Conservation (phyloP, 1,140 invertebrate genomes). For the Globodera rostochiensis region DNA sequence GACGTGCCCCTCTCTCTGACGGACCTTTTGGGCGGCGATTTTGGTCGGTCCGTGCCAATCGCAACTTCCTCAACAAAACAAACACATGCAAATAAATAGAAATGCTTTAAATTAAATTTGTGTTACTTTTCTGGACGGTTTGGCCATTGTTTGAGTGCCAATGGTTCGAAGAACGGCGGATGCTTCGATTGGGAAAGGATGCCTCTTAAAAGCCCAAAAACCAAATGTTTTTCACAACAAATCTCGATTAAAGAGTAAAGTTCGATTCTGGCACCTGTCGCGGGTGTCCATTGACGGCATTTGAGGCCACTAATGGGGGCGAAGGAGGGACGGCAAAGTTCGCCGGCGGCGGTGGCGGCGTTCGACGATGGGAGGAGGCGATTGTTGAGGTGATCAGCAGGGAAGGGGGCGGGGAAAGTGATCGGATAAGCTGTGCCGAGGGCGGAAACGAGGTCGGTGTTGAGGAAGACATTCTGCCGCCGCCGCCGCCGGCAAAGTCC, state of each 20-base stretch:
- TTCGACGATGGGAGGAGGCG: not conserved
- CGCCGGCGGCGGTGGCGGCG: not conserved
- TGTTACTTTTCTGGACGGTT: constrained; percentile 8
- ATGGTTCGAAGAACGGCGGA: constrained; percentile 16
- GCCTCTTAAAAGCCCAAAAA: not conserved
- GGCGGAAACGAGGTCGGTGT: not conserved
- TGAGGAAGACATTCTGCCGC: constrained; percentile 17
- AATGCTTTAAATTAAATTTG: not conserved
- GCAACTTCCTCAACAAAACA: constrained; percentile 18
- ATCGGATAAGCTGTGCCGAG: constrained; percentile 24
- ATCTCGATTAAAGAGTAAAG: not conserved
- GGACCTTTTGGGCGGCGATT: not conserved
- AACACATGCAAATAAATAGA: not conserved
- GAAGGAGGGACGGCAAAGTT: not conserved
- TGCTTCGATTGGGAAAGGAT: not conserved
- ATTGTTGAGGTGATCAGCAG: not conserved
- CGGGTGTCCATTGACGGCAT: constrained; percentile 3
- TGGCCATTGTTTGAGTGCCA: constrained; percentile 17
- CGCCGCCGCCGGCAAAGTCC: constrained; percentile 18
- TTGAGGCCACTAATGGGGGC: not conserved
- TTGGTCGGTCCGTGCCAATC: not conserved
- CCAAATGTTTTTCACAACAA: not conserved
- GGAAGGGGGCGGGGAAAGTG: constrained; percentile 7
- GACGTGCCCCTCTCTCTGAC: constrained; percentile 19
- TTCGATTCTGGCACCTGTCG: not conserved